Evolutionary conservation across 1,140 invertebrate species (phyloP).

Genomic region (Zaprionus vittiger): DNA sequence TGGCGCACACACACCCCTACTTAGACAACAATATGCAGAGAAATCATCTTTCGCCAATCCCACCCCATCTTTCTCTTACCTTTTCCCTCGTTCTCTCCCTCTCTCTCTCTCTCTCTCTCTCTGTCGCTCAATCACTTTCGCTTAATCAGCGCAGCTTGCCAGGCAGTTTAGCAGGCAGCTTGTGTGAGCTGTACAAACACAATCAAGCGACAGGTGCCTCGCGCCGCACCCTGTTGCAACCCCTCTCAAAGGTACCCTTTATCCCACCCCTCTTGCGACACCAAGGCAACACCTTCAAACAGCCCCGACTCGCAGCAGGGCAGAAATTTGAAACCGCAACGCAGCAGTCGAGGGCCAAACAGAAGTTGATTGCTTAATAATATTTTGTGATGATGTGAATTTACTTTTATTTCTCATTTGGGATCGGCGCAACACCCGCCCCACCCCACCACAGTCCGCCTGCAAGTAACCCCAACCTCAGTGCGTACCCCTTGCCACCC

Average conservation of each 20-base stretch:
- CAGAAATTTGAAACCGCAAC: constrained; percentile 45
- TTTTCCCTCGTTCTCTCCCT: not conserved
- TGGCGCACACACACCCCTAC: constrained; percentile 13
- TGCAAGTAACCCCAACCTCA: not conserved
- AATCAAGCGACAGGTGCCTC: constrained; percentile 21
- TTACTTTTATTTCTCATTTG: constrained; percentile 82
- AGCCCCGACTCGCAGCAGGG: constrained; percentile 1
- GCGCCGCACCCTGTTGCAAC: not conserved
- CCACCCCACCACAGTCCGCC: not conserved
- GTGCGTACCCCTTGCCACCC: not conserved
- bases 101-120: not conserved
- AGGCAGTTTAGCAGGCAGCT: constrained; percentile 19
- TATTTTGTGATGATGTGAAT: constrained; percentile 83
- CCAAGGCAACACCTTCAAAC: constrained; percentile 24
- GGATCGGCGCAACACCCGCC: constrained; percentile 33
- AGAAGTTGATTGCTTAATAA: constrained; percentile 81
- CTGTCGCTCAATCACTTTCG: constrained; percentile 71
- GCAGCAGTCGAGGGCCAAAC: constrained; percentile 43
- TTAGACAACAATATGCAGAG: constrained; percentile 36
- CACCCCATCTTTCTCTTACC: constrained; percentile 2
- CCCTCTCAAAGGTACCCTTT: not conserved
- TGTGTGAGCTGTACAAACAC: constrained; percentile 34
- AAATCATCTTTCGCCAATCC: constrained; percentile 2
- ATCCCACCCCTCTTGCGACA: constrained; percentile 8
- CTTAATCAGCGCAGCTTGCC: constrained; percentile 69